Evolutionary conservation across 2,797 vertebrate species (phyloP).

Genomic region (Gobio occitaniae): DNA sequence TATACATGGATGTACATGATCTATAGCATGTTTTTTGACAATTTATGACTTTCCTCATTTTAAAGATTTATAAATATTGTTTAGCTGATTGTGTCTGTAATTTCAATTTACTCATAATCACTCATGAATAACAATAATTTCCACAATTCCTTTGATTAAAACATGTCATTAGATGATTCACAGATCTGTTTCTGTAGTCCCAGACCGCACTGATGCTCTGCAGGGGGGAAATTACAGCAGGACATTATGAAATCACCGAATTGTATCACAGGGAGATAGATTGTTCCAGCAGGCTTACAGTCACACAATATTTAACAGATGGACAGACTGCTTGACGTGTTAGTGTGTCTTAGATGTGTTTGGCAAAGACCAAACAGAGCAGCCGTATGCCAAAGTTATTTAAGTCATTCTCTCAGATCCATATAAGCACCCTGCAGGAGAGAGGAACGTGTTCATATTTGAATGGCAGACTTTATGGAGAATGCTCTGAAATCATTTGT

Average conservation of each 20-base stretch:
- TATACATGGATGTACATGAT: too few species aligned
- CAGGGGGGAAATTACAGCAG: conserved; percentile 37
- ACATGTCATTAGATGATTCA: background rate
- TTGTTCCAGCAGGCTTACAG: conserved; percentile 28
- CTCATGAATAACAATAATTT: background rate
- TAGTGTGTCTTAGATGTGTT: conserved; percentile 42
- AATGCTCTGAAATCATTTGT: conserved; percentile 1
- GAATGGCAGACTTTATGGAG: background rate
- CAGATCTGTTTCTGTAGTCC: conserved; percentile 12
- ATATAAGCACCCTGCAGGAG: background rate
- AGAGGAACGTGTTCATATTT: background rate
- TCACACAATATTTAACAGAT: conserved; percentile 54
- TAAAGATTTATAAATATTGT: too few species aligned
- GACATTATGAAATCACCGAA: conserved; percentile 31
- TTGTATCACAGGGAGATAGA: conserved; percentile 45
- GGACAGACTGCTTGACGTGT: conserved; percentile 56
- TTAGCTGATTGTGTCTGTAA: background rate
- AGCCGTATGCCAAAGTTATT: conserved; percentile 62
- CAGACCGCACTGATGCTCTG: background rate
- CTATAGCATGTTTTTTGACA: background rate
- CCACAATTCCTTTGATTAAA: background rate
- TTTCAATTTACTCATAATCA: background rate
- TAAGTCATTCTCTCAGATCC: conserved; percentile 21
- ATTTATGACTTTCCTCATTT: background rate
- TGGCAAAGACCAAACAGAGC: conserved; percentile 68